Conservation (phyloP, 2,113 vertebrate genomes). For the Aythya baeri region DNA sequence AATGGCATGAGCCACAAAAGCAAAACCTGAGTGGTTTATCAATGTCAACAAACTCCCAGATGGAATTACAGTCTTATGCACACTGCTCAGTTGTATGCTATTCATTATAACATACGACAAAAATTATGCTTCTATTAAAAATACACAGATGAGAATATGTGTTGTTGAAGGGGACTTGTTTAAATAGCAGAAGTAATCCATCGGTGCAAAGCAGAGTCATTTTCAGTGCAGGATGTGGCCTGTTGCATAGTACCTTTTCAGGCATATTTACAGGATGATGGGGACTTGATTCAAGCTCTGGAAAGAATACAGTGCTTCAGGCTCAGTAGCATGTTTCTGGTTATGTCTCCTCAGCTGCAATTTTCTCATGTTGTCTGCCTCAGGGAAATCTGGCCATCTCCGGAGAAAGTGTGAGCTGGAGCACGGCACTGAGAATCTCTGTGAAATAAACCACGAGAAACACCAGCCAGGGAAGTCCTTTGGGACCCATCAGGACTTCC, state of each 20-base stretch:
- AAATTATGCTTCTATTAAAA: slow-evolving; percentile 65
- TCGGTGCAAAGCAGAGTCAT: background rate
- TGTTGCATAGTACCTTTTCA: background rate
- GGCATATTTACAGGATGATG: background rate
- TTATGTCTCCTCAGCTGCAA: background rate
- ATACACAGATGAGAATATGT: slow-evolving; percentile 57
- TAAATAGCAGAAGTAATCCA: slow-evolving; percentile 45
- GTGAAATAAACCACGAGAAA: background rate
- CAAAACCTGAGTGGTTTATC: slow-evolving; percentile 69
- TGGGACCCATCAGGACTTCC: accelerated
- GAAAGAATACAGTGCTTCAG: background rate
- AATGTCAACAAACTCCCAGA: slow-evolving; percentile 67
- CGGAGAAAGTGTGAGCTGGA: background rate
- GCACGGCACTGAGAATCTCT: background rate
- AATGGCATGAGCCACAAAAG: slow-evolving; percentile 59
- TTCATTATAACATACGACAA: slow-evolving; percentile 73
- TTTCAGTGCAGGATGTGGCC: background rate
- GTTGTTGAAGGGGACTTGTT: slow-evolving; percentile 46
- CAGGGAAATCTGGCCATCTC: background rate
- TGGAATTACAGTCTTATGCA: slow-evolving; percentile 66
- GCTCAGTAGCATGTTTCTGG: background rate
- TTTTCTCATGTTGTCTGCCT: background rate
- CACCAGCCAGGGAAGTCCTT: background rate
- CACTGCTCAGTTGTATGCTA: slow-evolving; percentile 65
- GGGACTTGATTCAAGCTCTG: background rate